Base-by-base conservation (phyloP, 2,113 vertebrate species). In the Toxostoma redivivum region DNA sequence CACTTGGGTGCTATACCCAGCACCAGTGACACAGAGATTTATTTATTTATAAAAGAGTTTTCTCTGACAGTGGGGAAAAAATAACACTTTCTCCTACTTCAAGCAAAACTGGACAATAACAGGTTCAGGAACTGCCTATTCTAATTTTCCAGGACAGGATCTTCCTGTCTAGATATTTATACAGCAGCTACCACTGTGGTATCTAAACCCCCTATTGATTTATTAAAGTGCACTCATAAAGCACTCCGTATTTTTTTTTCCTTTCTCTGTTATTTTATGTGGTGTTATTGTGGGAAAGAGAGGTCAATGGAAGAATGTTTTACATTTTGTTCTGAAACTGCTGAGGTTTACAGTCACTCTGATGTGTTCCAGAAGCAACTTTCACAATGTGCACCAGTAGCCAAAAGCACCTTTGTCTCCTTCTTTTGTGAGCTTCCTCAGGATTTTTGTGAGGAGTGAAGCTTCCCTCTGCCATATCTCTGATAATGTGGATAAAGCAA, bases 191-290 rank as follows among this genome's bases (percentile, higher is more conserved):
- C 82, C 69, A 78, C 95, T 90, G 85, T 86, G 79, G 72, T 93
- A 95, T 91, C 79, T 90, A 94, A 94, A 33, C 62, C 74, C 67
- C 44, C 64, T 92, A 86, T 83, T 91, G 94, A 95, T 95, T 97
- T 97, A 95, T 95, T 95, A 92, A 95, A 97, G 79, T 84, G 69
- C 67, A 74, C 72, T 95, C 76, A 88, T 94, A 94, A 95, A 96
- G 48, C 65, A 76, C 47, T 72, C 51, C 57, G 25, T 45, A 71
- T 67, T 89, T 81, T 77, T 90, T 58, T 71, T 94, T 31, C 66
- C 74, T 86, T 81, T 48, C 58, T 94, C 74, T 95, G 87, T 81
- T 95, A 76, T 95, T 94, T 96, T 96, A 95, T 95, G 78, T 95
- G 87, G 86, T 96, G 89, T 89, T 94, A 94, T 91, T 97, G 90